Evolutionary conservation across 2,888 invertebrate species (phyloP).

Genomic region (Adineta ricciae): DNA sequence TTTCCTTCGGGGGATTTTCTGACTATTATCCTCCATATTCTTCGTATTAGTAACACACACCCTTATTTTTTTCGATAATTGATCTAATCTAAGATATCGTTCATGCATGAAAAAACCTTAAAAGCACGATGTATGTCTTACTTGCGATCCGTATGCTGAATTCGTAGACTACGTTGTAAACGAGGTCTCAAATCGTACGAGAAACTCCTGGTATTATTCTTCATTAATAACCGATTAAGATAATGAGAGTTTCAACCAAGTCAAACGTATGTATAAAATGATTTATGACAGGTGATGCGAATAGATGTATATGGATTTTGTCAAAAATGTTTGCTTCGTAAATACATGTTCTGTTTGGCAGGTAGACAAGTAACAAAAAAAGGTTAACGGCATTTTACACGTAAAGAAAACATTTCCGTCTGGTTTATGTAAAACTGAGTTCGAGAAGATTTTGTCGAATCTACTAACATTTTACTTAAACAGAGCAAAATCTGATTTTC

Average conservation of each 20-base stretch:
- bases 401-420: too few relatives aligned
- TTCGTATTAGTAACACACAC: background rate
- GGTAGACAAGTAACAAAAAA: too few relatives aligned
- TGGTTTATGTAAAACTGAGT: too few relatives aligned
- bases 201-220: background rate
- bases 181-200: background rate
- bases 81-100: background rate
- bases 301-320: background rate
- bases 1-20: background rate
- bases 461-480: too few relatives aligned
- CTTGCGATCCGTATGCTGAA: background rate
- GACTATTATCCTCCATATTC: background rate
- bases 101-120: background rate
- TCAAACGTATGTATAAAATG: background rate
- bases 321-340: background rate
- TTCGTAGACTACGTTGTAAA: background rate
- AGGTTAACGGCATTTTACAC: too few relatives aligned
- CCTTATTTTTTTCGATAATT: background rate
- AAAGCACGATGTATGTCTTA: background rate
- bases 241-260: background rate
- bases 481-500: too few relatives aligned
- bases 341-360: background rate
- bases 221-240: background rate
- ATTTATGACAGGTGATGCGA: background rate
- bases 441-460: too few relatives aligned